phyloP scores from a whole-genome alignment of 2,113 vertebrate genomes.

The Anas platyrhynchos region DNA sequence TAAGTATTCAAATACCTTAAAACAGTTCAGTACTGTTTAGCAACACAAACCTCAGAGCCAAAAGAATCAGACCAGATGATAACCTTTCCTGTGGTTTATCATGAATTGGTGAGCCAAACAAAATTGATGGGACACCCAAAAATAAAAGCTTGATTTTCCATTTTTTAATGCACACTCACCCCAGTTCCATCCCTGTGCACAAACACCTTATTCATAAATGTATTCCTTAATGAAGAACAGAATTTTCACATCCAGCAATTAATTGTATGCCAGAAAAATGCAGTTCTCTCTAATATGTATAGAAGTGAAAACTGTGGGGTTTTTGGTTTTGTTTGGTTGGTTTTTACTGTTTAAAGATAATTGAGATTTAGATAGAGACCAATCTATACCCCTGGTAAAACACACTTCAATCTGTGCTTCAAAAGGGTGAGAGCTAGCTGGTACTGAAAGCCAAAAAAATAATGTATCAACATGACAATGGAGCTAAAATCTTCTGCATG shows the following conservation, averaged over 20 bases:
- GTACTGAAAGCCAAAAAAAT: background rate
- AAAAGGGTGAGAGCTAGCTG: background rate
- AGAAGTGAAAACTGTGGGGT: background rate
- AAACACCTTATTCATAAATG: background rate
- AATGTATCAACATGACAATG: background rate
- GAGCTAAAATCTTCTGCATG: background rate
- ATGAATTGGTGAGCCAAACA: background rate
- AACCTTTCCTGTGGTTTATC: background rate
- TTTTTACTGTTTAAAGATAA: background rate
- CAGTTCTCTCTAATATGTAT: background rate
- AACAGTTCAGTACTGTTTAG: background rate
- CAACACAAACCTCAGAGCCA: background rate
- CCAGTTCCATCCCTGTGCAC: background rate
- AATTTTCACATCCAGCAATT: background rate
- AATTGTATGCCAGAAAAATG: background rate
- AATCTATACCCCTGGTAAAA: background rate
- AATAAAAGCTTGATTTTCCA: background rate
- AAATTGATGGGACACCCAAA: background rate
- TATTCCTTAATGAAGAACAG: background rate
- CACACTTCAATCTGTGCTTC: background rate
- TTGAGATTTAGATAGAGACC: background rate
- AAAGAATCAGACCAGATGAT: background rate
- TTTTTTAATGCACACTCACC: background rate
- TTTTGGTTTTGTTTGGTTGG: background rate
- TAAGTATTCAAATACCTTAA: background rate